Percentiles rank a stretch among this genome's conserved stretches.
Evolutionary conservation across 35 echinoderm and acorn worm genomes (phyloP).

Genomic region (Apostichopus californicus): DNA sequence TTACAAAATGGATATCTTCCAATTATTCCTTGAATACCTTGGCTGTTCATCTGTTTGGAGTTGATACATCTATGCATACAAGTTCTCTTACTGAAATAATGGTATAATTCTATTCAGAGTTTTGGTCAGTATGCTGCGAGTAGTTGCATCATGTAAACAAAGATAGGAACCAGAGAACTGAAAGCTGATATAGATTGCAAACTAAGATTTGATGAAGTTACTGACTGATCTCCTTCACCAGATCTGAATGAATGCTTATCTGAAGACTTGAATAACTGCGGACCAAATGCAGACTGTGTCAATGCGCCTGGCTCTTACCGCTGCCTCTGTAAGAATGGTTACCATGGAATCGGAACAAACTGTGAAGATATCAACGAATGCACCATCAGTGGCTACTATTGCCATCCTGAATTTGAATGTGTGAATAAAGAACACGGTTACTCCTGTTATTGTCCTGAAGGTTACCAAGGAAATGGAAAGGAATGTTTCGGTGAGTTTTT

Average conservation of each 20-base stretch:
- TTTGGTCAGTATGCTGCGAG: too few relatives aligned
- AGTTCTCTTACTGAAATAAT: too few relatives aligned
- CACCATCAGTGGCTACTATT: conserved; percentile 22
- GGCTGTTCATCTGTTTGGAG: too few relatives aligned
- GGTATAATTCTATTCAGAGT: too few relatives aligned
- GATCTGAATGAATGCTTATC: conserved; percentile 53
- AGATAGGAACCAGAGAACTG: too few relatives aligned
- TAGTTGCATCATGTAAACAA: too few relatives aligned
- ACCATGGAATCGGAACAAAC: conserved; percentile 2
- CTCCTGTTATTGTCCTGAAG: conserved; percentile 41
- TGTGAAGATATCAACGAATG: conserved; percentile 56
- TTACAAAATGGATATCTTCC: too few relatives aligned
- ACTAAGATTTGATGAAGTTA: not conserved
- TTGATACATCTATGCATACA: too few relatives aligned
- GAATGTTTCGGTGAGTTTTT: conserved; percentile 54
- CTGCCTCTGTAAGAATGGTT: conserved; percentile 50
- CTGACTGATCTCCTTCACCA: not conserved
- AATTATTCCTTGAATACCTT: too few relatives aligned
- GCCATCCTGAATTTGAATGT: conserved; percentile 54
- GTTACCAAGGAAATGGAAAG: conserved; percentile 41
- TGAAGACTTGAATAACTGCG: conserved; percentile 36
- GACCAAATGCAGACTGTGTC: conserved; percentile 36
- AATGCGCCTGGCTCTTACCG: conserved; percentile 26
- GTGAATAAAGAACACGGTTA: conserved; percentile 44
- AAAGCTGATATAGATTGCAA: not conserved